A percentile compares a stretch with the other conserved stretches of the same genome.
Conservation (phyloP, 2,888 invertebrate genomes). For the Ethmia dodecea region DNA sequence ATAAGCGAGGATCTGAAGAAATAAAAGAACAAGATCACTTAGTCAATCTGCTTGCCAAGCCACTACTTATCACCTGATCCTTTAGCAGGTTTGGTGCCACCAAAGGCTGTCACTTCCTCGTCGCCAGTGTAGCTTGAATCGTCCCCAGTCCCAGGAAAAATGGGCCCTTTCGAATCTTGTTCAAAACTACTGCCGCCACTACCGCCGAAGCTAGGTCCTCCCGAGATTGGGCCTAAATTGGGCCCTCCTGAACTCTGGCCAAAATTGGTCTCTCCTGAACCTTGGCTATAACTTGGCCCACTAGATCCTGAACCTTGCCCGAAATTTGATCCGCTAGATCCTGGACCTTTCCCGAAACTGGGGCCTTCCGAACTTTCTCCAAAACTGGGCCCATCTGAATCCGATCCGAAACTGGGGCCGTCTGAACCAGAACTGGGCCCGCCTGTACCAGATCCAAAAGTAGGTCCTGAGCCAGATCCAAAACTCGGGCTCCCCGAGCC, state of each 20-base stretch:
- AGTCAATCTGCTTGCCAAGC: constrained; percentile 52
- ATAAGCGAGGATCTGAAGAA: too few species aligned
- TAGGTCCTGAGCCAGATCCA: not conserved
- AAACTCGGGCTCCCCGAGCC: constrained; percentile 1
- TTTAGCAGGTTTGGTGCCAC: constrained; percentile 28
- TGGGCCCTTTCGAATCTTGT: constrained; percentile 4
- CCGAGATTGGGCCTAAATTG: not conserved
- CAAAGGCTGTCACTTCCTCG: constrained; percentile 52
- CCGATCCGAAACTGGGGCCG: constrained; percentile 6
- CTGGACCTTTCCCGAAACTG: constrained; percentile 3
- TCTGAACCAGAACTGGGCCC: constrained; percentile 7
- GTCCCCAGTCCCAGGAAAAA: constrained; percentile 8
- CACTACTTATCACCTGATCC: constrained; percentile 71
- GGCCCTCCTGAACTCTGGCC: not conserved
- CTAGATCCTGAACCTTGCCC: constrained; percentile 12
- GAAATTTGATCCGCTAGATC: constrained; percentile 7
- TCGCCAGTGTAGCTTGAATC: constrained; percentile 50
- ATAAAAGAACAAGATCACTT: constrained; percentile 50
- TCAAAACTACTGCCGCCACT: constrained; percentile 7
- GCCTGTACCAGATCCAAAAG: constrained; percentile 1
- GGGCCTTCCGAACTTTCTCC: constrained; percentile 5
- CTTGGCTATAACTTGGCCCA: constrained; percentile 2
- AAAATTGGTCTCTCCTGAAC: constrained; percentile 1
- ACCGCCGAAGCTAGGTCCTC: constrained; percentile 1
- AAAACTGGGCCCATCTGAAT: constrained; percentile 1